Conservation (phyloP, 2,113 vertebrate genomes). For the Andinoacara biseriatus region DNA sequence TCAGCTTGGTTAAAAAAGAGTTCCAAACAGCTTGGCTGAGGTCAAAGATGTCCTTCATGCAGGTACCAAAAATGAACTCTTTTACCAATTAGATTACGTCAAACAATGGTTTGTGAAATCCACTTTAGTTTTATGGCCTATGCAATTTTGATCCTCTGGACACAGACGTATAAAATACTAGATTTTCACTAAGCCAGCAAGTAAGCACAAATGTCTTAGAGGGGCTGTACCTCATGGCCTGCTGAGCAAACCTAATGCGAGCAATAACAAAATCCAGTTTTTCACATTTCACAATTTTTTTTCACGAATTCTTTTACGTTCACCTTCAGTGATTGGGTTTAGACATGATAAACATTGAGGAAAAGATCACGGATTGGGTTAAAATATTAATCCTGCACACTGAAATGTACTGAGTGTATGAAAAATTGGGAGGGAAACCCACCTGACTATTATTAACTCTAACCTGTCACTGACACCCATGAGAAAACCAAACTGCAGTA, state of each 20-base stretch:
- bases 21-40: too few species aligned
- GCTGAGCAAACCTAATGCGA: too few species aligned
- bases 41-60: background rate
- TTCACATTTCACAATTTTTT: too few species aligned
- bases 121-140: background rate
- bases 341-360: too few species aligned
- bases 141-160: background rate
- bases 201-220: background rate
- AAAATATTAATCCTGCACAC: background rate
- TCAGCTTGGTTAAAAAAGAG: background rate
- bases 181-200: background rate
- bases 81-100: background rate
- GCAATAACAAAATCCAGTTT: too few species aligned
- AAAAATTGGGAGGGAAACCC: background rate
- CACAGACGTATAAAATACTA: background rate
- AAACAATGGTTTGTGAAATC: background rate
- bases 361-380: too few species aligned
- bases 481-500: background rate
- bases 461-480: background rate
- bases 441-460: background rate
- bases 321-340: too few species aligned
- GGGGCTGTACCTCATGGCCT: background rate
- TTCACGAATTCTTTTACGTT: too few species aligned
- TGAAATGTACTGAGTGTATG: background rate
- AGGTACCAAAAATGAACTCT: background rate